Evolutionary conservation across 2,888 invertebrate genomes (phyloP), one percentile per base, ranked within the genome.

Genomic region (Euspilapteryx auroguttella): DNA sequence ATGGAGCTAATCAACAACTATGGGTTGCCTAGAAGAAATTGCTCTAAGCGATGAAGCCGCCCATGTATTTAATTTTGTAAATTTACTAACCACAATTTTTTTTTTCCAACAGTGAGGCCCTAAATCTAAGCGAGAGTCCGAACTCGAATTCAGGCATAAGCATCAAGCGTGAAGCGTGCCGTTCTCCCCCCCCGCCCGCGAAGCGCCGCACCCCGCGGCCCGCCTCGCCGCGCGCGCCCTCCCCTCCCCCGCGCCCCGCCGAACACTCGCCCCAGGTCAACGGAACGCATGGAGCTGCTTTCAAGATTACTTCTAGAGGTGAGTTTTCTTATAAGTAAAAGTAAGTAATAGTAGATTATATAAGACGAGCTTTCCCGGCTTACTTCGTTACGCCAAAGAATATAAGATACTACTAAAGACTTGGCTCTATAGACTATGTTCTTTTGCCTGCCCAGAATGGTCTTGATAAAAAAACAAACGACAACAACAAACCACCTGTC

Each of bases 231-330:
- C 51, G 55, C 36, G 41, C 48, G 27, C 46, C 51, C 9, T 35
- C 48, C 12, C 55, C n/a, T 32, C 28, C 39, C 36, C 30, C 26
- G 8, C 27, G 32, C 26, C 38, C 38, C 40, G 37, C 34, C 35
- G 32, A 31, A 30, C 44, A 14, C 36, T 45, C 34, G 42, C 37
- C 44, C 33, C 51, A 47, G 35, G 50, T 49, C 23, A 41, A 38
- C 29, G 32, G 36, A 13, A 25, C 25, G 14, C 76, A 77, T 30
- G 85, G 83, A 22, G 85, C 90, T 20, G 86, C 89, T 48, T 89
- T 95, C 49, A 94, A 91, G 69, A 90, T 95, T 42, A 86, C 89
- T 37, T 90, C 89, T 44, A 82, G 89, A 82, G 89, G 94, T 71
- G 36, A 37, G 42, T 36, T 29, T 33, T 25, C n/a, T n/a, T n/a